Evolutionary conservation across 1,140 invertebrate species (phyloP), one percentile per base, ranked within the genome.

Genomic region (Zaprionus davidi): DNA sequence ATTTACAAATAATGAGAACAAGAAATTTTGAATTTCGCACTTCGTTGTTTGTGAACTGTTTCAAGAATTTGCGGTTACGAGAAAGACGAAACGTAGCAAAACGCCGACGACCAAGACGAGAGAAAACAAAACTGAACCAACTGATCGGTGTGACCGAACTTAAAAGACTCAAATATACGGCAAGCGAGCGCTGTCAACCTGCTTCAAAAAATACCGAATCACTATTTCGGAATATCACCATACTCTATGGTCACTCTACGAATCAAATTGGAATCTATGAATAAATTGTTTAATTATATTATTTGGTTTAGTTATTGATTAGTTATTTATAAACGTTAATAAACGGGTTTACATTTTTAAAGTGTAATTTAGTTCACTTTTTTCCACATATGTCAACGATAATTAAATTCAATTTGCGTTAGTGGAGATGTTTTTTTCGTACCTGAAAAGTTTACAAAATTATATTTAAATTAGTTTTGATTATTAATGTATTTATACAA

Each of bases 51-150:
- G 73, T 71, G 67, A 76, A 76, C 67, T 76, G 59, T 59, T 76
- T 56, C 24, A 41, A 75, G 69, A 76, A 72, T 46, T 76, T 72
- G 68, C 69, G 69, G 69, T 76, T 66, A 66, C 72, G 72, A 70
- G 57, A 58, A 67, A 75, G 72, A 75, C 72, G 59, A 71, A 75
- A 71, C 69, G 73, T 76, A 76, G 73, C 73, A 72, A 76, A 76
- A 76, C 69, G 69, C 73, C 73, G 73, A 76, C 73, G 62, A 71
- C 44, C 68, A 51, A 76, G 62, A 72, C 69, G 56, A 76, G 60
- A 76, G 68, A 76, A 71, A 76, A 71, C 69, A 76, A 76, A 72
- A 76, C 60, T 76, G 69, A 76, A 76, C 49, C 56, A 75, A 53
- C 68, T 57, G 11, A 34, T 34, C 53, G 46, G 68, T 76, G 73